Conservation (phyloP, 1,140 invertebrate genomes). For the Caenorhabditis tropicalis region DNA sequence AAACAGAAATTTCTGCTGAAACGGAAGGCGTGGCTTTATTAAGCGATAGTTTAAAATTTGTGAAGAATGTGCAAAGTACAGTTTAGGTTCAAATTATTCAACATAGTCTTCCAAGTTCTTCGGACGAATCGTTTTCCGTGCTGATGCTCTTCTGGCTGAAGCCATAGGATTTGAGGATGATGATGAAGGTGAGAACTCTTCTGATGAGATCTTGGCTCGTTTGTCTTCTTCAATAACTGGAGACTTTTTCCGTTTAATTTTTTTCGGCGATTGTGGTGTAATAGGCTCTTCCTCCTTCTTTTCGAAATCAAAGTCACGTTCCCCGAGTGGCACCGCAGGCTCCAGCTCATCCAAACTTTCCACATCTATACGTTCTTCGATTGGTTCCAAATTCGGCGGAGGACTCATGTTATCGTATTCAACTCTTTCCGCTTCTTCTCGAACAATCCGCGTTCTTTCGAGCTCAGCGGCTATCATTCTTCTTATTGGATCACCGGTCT, state of each 20-base stretch:
- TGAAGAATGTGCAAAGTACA: no score
- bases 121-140: neutral
- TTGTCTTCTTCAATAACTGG: neutral
- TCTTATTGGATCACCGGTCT: neutral
- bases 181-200: neutral
- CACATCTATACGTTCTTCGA: no score
- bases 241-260: neutral
- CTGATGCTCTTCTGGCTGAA: neutral
- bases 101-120: constrained; percentile 20
- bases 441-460: no score
- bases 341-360: no score
- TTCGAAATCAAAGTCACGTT: no score
- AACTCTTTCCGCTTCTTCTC: no score
- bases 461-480: neutral
- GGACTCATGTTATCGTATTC: no score
- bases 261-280: neutral
- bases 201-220: neutral
- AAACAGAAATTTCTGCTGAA: neutral
- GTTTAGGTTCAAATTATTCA: neutral
- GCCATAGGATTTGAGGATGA: neutral
- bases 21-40: no score
- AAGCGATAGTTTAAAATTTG: no score
- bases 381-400: no score
- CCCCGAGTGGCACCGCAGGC: no score
- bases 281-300: no score